Percentiles rank a stretch among this genome's conserved stretches.
These are phyloP conservation scores for Agriotes lineatus DNA, from an alignment of 2,888 invertebrate genomes.

Conservation along the genomic window DNA sequence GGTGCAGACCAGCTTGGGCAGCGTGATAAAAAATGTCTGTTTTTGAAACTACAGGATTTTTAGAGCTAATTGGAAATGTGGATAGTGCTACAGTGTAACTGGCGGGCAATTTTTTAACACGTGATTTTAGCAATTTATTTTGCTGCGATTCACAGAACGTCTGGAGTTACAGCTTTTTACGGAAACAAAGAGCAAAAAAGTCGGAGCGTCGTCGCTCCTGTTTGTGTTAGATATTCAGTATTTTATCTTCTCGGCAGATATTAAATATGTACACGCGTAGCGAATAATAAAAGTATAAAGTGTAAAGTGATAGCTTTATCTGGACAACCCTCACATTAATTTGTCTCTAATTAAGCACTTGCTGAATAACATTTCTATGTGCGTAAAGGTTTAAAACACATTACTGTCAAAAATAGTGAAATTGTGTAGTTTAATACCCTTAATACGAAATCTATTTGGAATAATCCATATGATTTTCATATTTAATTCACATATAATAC, in stretches of 20 bases:
- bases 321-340: no score
- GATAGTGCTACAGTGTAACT: slow-evolving; percentile 8
- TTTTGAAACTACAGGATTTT: slow-evolving; percentile 7
- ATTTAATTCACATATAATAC: no score
- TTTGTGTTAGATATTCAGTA: not conserved
- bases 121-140: slow-evolving; percentile 2
- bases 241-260: not conserved
- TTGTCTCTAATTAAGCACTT: no score
- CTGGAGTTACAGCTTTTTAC: not conserved
- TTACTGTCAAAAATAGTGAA: no score
- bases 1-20: not conserved
- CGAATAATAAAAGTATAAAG: not conserved
- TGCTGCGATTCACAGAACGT: not conserved
- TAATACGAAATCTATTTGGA: no score
- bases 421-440: no score
- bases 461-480: no score
- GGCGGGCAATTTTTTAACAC: slow-evolving; percentile 22
- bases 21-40: not conserved
- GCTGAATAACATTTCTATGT: no score
- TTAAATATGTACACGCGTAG: not conserved
- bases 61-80: slow-evolving; percentile 10
- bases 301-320: no score
- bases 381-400: no score
- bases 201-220: no score
- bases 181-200: not conserved